Conservation (phyloP, 2,113 vertebrate species). For the Boleophthalmus pectinirostris region DNA sequence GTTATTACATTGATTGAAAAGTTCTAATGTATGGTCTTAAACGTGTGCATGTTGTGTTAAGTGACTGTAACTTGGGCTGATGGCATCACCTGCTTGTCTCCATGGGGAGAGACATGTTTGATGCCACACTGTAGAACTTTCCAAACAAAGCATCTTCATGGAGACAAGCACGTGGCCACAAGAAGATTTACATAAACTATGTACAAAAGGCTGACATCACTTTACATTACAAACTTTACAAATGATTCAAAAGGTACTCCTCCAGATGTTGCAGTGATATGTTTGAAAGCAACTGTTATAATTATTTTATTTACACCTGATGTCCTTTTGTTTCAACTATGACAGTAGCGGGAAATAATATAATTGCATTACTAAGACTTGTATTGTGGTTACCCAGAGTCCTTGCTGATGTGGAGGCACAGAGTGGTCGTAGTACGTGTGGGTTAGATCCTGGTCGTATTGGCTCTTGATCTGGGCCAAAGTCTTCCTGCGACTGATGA, state of each 20-base stretch:
- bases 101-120: too few species aligned
- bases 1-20: neutral
- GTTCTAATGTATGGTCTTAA: neutral
- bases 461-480: constrained; percentile 73
- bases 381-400: constrained; percentile 61
- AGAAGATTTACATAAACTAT: too few species aligned
- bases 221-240: neutral
- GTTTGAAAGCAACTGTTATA: too few species aligned
- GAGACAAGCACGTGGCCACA: too few species aligned
- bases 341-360: neutral
- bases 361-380: neutral
- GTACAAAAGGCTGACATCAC: too few species aligned
- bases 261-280: too few species aligned
- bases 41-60: too few species aligned
- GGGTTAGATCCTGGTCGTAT: constrained; percentile 69
- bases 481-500: constrained; percentile 85
- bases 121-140: too few species aligned
- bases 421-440: constrained; percentile 47
- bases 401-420: constrained; percentile 38
- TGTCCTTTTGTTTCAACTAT: too few species aligned
- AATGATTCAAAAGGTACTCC: neutral
- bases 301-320: neutral
- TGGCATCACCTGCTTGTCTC: too few species aligned
- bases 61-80: too few species aligned
- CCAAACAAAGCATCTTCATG: too few species aligned